These are phyloP conservation scores for Oreochromis grahami DNA, from an alignment of 2,797 vertebrate genomes.

Conservation along the genomic window DNA sequence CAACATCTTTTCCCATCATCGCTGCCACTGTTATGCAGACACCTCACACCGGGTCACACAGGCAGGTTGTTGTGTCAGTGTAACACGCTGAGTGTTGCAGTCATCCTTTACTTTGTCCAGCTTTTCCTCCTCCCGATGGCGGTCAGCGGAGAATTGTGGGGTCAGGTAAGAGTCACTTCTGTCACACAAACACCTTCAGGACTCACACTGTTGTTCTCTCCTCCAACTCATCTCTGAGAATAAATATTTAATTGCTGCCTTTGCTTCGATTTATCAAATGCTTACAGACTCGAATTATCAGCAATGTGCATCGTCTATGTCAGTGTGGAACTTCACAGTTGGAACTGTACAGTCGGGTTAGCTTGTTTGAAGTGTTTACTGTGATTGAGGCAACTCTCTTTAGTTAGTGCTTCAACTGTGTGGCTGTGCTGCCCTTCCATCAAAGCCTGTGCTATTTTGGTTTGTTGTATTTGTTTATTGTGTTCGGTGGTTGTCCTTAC, in stretches of 20 bases:
- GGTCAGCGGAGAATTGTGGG: not conserved
- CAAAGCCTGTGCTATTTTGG: not conserved
- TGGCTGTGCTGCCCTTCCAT: not conserved
- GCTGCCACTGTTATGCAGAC: not conserved
- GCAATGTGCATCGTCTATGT: not conserved
- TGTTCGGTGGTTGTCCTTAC: not conserved
- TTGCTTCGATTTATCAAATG: not conserved
- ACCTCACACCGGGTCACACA: conserved; percentile 1
- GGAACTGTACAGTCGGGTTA: not conserved
- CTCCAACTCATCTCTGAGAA: not conserved
- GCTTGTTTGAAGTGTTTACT: not conserved
- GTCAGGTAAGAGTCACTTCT: conserved; percentile 27
- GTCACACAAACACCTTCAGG: conserved; percentile 15
- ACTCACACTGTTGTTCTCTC: not conserved
- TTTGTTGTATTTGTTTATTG: not conserved
- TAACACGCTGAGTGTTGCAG: not conserved
- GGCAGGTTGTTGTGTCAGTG: conserved; percentile 6
- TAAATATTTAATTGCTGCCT: conserved; percentile 33
- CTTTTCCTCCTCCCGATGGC: not conserved
- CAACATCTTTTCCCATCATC: conserved; percentile 15
- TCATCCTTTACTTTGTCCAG: not conserved
- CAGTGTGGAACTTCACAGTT: not conserved
- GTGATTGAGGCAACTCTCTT: not conserved
- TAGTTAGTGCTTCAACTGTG: not conserved
- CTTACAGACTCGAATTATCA: not conserved